Percentiles rank a stretch among this genome's conserved stretches.
These are phyloP conservation scores for Enteromius trimaculatus DNA, from an alignment of 2,797 vertebrate species.

Conservation along the genomic window DNA sequence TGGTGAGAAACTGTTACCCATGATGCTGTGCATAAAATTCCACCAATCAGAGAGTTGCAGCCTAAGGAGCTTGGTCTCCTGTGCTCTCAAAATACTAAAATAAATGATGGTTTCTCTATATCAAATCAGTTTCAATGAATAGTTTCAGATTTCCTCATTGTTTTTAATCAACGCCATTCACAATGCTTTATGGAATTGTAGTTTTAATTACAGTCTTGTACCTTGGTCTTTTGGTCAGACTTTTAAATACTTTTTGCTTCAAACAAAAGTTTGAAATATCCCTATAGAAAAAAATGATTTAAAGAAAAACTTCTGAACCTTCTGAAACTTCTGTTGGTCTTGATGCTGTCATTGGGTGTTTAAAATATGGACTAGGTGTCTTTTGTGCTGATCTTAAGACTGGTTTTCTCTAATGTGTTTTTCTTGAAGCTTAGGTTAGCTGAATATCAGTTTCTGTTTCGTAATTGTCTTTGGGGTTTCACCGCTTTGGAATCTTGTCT, in stretches of 20 bases:
- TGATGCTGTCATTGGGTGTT: background rate
- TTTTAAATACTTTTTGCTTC: background rate
- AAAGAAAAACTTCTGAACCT: background rate
- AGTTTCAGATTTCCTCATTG: background rate
- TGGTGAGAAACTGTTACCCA: background rate
- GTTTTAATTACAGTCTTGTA: background rate
- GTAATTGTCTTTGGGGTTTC: background rate
- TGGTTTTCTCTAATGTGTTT: background rate
- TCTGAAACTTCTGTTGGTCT: no score
- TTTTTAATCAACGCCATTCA: background rate
- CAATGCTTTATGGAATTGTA: background rate
- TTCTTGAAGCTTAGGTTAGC: background rate
- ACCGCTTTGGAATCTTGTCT: background rate
- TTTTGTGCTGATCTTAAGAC: slow-evolving; percentile 24
- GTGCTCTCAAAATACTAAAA: background rate
- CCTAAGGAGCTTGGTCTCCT: background rate
- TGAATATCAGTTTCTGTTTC: background rate
- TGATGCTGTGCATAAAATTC: background rate
- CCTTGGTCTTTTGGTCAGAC: background rate
- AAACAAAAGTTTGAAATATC: background rate
- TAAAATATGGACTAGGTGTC: background rate
- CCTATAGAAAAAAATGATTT: background rate
- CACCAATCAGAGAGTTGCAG: background rate
- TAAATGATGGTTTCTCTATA: background rate
- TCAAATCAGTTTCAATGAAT: background rate